phyloP scores from a whole-genome alignment of 2,888 invertebrate species.

The Macroteleia sp. region DNA sequence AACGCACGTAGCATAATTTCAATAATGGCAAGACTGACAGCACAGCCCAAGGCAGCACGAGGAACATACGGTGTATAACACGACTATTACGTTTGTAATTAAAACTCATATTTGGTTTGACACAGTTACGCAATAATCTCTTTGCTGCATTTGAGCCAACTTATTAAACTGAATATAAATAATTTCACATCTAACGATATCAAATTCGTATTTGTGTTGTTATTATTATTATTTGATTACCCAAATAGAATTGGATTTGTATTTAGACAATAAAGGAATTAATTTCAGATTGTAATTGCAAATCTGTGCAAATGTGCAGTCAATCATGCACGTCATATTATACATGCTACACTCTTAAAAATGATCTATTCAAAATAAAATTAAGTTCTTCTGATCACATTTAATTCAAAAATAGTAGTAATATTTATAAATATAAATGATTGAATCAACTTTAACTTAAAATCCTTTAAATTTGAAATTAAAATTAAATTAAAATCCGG shows the following conservation, averaged over 20 bases:
- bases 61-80: conserved; percentile 39
- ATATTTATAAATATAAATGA: too few species aligned
- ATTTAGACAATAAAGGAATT: too few species aligned
- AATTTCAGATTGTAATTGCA: neutral
- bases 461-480: too few species aligned
- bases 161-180: conserved; percentile 30
- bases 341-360: too few species aligned
- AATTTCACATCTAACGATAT: conserved; percentile 8
- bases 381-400: too few species aligned
- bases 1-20: conserved; percentile 25
- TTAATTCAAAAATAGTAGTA: too few species aligned
- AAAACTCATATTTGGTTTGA: conserved; percentile 45
- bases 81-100: conserved; percentile 53
- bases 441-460: too few species aligned
- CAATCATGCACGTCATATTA: too few species aligned
- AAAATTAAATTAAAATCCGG: too few species aligned
- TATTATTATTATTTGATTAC: conserved; percentile 8
- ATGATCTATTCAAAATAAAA: too few species aligned
- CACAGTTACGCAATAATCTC: conserved; percentile 32
- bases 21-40: conserved; percentile 47
- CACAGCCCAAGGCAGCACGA: conserved; percentile 24
- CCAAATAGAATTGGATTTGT: too few species aligned
- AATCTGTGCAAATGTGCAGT: too few species aligned
- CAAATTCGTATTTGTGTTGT: conserved; percentile 3
- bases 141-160: conserved; percentile 1